Evolutionary conservation across 2,797 vertebrate species (phyloP).

Genomic region (Pelobates cultripes): DNA sequence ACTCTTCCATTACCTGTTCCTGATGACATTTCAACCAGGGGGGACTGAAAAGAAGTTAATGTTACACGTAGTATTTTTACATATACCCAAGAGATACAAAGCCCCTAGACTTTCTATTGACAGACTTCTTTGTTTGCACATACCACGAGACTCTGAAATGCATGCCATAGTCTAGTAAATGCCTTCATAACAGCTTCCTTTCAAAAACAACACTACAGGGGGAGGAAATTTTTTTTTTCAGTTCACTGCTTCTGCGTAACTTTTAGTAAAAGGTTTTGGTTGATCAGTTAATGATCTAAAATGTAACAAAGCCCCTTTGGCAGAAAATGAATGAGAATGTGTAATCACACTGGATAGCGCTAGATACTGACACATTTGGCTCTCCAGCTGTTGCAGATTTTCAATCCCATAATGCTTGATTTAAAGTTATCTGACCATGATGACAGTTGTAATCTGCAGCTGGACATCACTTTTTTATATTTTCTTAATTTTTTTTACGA

Average conservation of each 20-base stretch:
- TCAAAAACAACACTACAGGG: conserved; percentile 42
- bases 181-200: conserved; percentile 51
- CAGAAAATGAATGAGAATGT: conserved; percentile 43
- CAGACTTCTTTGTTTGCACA: conserved; percentile 49
- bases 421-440: background rate
- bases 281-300: conserved; percentile 33
- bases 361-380: background rate
- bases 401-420: background rate
- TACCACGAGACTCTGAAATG: conserved; percentile 50
- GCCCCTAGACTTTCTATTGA: conserved; percentile 41
- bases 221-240: conserved; percentile 39
- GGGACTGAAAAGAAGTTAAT: background rate
- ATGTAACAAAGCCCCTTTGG: conserved; percentile 43
- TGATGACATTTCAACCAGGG: background rate
- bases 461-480: background rate
- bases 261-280: conserved; percentile 16
- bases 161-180: conserved; percentile 35
- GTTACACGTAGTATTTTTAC: conserved; percentile 29
- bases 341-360: conserved; percentile 3
- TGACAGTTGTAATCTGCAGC: background rate
- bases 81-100: conserved; percentile 23
- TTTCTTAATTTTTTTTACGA: too few species aligned
- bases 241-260: conserved; percentile 31
- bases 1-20: background rate
- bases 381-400: background rate